phyloP scores from a whole-genome alignment of 2,113 vertebrate species.

The Myiagra hebetior region DNA sequence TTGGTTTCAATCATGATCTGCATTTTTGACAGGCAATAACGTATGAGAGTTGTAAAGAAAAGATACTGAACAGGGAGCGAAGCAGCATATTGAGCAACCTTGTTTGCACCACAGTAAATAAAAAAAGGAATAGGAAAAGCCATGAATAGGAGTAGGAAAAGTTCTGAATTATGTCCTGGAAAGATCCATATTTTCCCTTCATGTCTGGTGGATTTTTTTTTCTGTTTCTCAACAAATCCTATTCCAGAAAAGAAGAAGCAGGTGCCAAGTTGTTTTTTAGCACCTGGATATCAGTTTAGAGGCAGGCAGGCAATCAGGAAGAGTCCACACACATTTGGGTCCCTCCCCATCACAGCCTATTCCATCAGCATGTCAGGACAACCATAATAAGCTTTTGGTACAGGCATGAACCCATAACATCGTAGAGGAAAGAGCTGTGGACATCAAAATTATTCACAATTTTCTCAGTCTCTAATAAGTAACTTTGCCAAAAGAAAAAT shows the following conservation, averaged over 20 bases:
- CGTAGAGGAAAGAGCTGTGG: not conserved
- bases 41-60: not conserved
- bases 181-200: not conserved
- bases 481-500: not conserved
- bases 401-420: rapidly evolving
- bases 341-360: not conserved
- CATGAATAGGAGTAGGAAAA: not conserved
- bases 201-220: not conserved
- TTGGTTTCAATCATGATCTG: not conserved
- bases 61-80: not conserved
- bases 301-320: not conserved
- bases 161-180: not conserved
- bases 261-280: not conserved
- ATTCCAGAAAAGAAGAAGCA: not conserved
- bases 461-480: not conserved
- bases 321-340: rapidly evolving
- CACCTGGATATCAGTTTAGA: not conserved
- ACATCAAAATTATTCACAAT: not conserved
- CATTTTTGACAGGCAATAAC: not conserved
- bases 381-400: not conserved
- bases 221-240: rapidly evolving
- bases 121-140: not conserved
- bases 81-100: not conserved
- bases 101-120: not conserved
- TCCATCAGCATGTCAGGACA: not conserved